Evolutionary conservation across 2,113 vertebrate species (phyloP).

Genomic region (Bujurquina vittata): DNA sequence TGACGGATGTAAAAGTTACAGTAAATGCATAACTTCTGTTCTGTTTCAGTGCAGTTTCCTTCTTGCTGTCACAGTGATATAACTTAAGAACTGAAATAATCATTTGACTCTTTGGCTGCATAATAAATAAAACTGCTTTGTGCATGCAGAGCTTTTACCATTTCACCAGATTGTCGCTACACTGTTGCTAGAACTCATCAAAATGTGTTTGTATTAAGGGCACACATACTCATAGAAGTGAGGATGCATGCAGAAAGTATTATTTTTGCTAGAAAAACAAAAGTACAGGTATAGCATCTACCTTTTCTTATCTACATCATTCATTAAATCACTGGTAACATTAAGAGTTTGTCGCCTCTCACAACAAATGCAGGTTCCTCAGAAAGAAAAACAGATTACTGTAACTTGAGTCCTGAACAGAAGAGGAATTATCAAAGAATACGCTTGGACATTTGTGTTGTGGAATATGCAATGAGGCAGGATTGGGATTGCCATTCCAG

Average conservation of each 20-base stretch:
- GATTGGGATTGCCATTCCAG: neutral
- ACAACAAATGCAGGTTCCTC: rapidly evolving
- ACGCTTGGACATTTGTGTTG: neutral
- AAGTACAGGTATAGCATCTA: neutral
- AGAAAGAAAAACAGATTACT: neutral
- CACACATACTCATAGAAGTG: neutral
- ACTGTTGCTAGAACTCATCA: neutral
- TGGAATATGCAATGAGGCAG: neutral
- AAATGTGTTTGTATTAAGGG: neutral
- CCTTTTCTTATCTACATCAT: neutral
- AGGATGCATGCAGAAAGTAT: neutral
- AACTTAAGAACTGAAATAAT: neutral
- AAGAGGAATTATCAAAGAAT: neutral
- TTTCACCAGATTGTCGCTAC: neutral
- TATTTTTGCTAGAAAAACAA: neutral
- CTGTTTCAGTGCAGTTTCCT: neutral
- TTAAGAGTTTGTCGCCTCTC: neutral
- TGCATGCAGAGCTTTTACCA: neutral
- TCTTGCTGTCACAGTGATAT: neutral
- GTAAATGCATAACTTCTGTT: neutral
- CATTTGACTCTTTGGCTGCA: neutral
- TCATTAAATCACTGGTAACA: rapidly evolving
- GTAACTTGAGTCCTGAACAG: neutral
- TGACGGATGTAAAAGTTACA: neutral
- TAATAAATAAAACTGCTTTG: neutral